Percentiles rank a stretch among this genome's conserved stretches.
These are phyloP conservation scores for Gila orcuttii DNA, from an alignment of 2,113 vertebrate genomes.

Conservation along the genomic window DNA sequence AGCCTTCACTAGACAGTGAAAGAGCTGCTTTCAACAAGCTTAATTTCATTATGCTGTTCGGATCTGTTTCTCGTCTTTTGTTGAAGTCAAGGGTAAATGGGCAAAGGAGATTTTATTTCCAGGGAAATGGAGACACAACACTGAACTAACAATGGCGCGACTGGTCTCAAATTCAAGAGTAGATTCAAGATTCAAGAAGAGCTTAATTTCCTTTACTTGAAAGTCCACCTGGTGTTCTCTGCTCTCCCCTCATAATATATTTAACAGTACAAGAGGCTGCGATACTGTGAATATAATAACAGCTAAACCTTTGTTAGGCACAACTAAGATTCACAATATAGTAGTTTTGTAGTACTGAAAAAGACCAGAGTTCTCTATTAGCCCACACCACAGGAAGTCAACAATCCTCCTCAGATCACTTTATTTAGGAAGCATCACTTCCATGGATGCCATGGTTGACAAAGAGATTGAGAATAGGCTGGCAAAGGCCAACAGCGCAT, in stretches of 20 bases:
- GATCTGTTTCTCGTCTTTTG: conserved; percentile 35
- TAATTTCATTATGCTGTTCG: background rate
- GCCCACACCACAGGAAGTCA: too few species aligned
- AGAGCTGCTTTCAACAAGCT: conserved; percentile 41
- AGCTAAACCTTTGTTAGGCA: background rate
- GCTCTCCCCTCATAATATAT: background rate
- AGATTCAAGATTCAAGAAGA: too few species aligned
- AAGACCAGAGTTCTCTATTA: too few species aligned
- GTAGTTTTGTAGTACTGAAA: background rate
- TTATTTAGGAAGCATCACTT: too few species aligned
- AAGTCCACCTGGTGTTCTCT: conserved; percentile 2
- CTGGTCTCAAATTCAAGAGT: conserved; percentile 7
- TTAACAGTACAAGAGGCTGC: background rate
- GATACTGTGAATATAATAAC: too few species aligned
- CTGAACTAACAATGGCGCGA: background rate
- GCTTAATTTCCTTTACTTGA: conserved; percentile 10
- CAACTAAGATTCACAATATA: background rate
- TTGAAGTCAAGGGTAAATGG: background rate
- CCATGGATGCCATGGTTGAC: too few species aligned
- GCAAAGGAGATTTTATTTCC: conserved; percentile 30
- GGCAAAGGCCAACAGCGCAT: too few species aligned
- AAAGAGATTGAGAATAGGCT: too few species aligned
- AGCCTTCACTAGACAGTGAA: conserved; percentile 33
- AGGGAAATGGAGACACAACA: conserved; percentile 36
- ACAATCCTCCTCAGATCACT: too few species aligned